Base-by-base conservation (phyloP, 2,888 invertebrate genomes). In the Napeogenes sylphis region DNA sequence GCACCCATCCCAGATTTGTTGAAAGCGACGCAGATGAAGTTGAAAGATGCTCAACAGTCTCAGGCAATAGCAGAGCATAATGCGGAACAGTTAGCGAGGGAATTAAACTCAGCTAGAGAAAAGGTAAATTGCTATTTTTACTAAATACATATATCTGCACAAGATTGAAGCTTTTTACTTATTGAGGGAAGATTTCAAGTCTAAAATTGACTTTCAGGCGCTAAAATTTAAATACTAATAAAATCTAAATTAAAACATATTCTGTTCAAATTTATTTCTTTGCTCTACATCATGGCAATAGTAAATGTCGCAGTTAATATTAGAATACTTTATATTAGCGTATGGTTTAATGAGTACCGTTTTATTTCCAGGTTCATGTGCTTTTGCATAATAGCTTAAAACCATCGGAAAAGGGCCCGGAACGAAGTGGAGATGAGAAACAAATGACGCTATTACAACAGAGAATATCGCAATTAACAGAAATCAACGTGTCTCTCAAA, bases 1-100 rank as follows among this genome's bases (percentile, higher is more conserved):
- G 92, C 93, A 0, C 94, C 94, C 0, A 86, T 94, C 35, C 94
- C 94, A 0, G 94, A 94, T 67, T 90, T 94, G 38, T 79, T 95
- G 68, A 94, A 94, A 74, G 92, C 93, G 45, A 94, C 94, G 0
- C 94, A 94, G 76, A 74, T 92, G 71, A 92, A 93, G 70, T 78
- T 94, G 56, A 93, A 94, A 74, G 94, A 94, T 74, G 92, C 93
- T 0, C 94, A 94, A 72, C 94, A 94, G 71, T 84, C 93, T 75
- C 93, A 94, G 68, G 84, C 93, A 6, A 80, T 93, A 4, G 93
- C 94, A 0, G 94, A 94, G 73, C 91, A 93, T 60, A 93, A 92
- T 71, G 92, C 93, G 14, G 94, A 94, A 71, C 93, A 94, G 65
- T 80, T 94, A 13, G 91, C 93, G 0, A 87, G 93, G 32, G 94